phyloP scores from a whole-genome alignment of 2,113 vertebrate genomes.

The Gobio gobio region DNA sequence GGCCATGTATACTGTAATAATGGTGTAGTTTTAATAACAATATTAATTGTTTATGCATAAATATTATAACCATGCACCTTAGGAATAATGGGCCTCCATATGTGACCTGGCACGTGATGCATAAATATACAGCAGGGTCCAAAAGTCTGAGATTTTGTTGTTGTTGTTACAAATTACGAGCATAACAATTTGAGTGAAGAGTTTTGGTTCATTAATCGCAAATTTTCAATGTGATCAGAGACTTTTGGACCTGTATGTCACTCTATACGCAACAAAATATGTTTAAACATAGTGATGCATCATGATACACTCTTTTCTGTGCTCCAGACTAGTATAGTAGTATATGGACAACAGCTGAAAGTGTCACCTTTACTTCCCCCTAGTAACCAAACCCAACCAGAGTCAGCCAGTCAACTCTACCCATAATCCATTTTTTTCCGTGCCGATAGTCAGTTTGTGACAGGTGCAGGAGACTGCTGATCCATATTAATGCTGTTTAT shows the following conservation, averaged over 20 bases:
- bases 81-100: background rate
- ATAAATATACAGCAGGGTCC: background rate
- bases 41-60: background rate
- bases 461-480: conserved; percentile 20
- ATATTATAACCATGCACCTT: background rate
- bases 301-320: background rate
- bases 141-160: background rate
- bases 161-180: background rate
- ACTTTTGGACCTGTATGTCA: background rate
- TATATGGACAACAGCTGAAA: conserved; percentile 38
- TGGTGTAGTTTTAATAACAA: background rate
- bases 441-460: background rate
- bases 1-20: background rate
- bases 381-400: conserved; percentile 37
- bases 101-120: background rate
- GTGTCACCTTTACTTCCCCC: conserved; percentile 47
- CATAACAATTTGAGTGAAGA: background rate
- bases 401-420: conserved; percentile 8
- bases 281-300: conserved; percentile 1
- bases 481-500: conserved; percentile 11
- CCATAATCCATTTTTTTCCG: conserved; percentile 14
- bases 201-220: background rate
- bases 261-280: background rate
- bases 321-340: conserved; percentile 23
- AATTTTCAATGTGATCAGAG: background rate